Evolutionary conservation across 2,888 invertebrate species (phyloP).

Genomic region (Leptinotarsa juncta): DNA sequence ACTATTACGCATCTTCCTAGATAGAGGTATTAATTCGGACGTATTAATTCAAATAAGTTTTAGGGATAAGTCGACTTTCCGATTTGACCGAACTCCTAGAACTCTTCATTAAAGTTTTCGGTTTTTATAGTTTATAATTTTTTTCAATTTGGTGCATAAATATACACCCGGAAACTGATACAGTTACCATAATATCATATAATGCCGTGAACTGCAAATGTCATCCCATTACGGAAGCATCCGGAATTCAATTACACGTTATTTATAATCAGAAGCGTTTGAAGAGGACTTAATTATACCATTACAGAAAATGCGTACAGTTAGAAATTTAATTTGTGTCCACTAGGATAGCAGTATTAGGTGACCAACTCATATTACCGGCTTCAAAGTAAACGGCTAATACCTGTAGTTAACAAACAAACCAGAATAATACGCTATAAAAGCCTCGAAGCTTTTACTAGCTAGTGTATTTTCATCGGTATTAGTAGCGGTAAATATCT

Average conservation of each 20-base stretch:
- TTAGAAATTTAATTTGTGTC: constrained; percentile 19
- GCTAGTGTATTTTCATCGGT: background rate
- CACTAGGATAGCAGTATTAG: constrained; percentile 1
- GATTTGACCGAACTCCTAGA: no score
- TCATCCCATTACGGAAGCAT: constrained; percentile 21
- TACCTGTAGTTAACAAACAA: constrained; percentile 4
- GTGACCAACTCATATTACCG: constrained; percentile 1
- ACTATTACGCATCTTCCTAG: no score
- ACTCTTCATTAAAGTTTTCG: no score
- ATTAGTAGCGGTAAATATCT: no score
- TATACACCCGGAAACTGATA: constrained; percentile 21
- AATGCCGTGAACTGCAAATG: constrained; percentile 3
- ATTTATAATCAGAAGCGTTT: constrained; percentile 18
- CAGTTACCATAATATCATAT: constrained; percentile 27
- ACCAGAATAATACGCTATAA: background rate
- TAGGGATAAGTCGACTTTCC: no score
- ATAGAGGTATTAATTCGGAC: no score
- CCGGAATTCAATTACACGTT: constrained; percentile 23
- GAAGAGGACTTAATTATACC: constrained; percentile 20
- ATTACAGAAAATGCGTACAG: constrained; percentile 24
- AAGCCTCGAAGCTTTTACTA: background rate
- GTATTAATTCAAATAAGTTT: no score
- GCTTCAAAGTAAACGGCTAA: background rate
- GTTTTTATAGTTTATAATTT: background rate
- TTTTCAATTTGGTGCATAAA: constrained; percentile 12